phyloP scores from a whole-genome alignment of 2,113 vertebrate genomes.

The Odocoileus virginianus region DNA sequence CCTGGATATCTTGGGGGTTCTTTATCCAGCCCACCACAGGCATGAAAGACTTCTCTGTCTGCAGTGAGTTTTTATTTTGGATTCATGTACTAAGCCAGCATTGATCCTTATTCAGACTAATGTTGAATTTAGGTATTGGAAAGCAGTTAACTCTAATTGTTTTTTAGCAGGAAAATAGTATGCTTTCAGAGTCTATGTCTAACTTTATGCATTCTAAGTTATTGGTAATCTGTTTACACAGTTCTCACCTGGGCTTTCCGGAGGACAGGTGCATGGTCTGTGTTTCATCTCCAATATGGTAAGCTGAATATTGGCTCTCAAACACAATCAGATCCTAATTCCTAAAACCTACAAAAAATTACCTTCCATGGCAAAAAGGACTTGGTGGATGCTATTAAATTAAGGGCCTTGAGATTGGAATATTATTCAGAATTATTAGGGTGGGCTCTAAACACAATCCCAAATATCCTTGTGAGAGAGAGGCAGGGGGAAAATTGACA shows the following conservation, averaged over 20 bases:
- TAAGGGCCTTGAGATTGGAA: neutral
- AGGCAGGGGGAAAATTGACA: neutral
- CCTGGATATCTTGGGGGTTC: neutral
- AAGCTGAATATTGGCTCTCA: neutral
- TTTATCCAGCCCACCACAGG: neutral
- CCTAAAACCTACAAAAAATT: neutral
- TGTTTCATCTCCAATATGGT: neutral
- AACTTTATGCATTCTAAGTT: neutral
- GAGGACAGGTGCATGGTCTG: neutral
- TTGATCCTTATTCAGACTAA: neutral
- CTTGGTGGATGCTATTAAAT: neutral
- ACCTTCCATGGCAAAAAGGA: neutral
- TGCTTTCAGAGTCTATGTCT: neutral
- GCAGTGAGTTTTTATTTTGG: neutral
- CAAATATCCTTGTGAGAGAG: neutral
- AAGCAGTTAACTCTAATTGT: neutral
- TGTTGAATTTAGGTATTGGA: neutral
- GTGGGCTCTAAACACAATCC: neutral
- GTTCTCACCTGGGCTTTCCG: neutral
- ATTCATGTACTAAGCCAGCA: neutral
- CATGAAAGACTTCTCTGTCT: neutral
- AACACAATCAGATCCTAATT: neutral
- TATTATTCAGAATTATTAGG: neutral
- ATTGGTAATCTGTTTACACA: neutral
- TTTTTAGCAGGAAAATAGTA: neutral